Percentiles rank a stretch among this genome's conserved stretches.
phyloP scores from a whole-genome alignment of 2,113 vertebrate genomes.

The Dascyllus trimaculatus region DNA sequence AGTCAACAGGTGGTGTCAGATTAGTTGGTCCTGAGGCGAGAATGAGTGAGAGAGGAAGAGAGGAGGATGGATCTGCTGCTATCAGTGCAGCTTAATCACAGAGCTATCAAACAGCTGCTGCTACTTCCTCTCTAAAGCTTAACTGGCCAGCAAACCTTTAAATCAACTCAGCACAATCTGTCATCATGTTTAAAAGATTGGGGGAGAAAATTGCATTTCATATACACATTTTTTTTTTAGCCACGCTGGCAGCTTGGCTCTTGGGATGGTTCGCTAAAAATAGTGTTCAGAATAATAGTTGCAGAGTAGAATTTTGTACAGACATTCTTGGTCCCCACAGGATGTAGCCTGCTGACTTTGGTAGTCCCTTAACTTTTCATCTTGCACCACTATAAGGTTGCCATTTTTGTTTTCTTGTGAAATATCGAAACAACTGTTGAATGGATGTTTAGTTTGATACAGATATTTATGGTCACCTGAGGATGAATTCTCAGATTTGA shows the following conservation, averaged over 20 bases:
- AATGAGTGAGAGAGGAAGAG: constrained; percentile 47
- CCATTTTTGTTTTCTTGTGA: not conserved
- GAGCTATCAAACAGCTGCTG: constrained; percentile 64
- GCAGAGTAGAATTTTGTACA: too few relatives aligned
- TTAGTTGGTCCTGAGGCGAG: constrained; percentile 73
- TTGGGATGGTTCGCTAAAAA: not conserved
- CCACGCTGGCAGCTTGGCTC: not conserved
- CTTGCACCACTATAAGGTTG: not conserved
- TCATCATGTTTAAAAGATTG: not conserved
- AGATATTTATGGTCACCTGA: not conserved
- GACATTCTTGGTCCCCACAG: not conserved
- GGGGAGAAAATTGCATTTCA: not conserved
- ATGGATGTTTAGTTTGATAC: not conserved
- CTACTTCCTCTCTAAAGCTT: constrained; percentile 51
- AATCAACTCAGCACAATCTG: constrained; percentile 25
- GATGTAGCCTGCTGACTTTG: not conserved
- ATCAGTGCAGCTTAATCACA: constrained; percentile 45
- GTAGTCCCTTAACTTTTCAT: too few relatives aligned
- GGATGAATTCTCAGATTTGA: not conserved
- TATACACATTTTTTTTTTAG: not conserved
- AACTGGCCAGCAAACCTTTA: constrained; percentile 20
- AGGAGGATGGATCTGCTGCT: constrained; percentile 49
- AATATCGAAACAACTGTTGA: not conserved
- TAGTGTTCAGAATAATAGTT: too few relatives aligned
- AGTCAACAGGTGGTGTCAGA: constrained; percentile 81